Conservation (phyloP, 2,888 invertebrate genomes). For the Limnephilus auricula region DNA sequence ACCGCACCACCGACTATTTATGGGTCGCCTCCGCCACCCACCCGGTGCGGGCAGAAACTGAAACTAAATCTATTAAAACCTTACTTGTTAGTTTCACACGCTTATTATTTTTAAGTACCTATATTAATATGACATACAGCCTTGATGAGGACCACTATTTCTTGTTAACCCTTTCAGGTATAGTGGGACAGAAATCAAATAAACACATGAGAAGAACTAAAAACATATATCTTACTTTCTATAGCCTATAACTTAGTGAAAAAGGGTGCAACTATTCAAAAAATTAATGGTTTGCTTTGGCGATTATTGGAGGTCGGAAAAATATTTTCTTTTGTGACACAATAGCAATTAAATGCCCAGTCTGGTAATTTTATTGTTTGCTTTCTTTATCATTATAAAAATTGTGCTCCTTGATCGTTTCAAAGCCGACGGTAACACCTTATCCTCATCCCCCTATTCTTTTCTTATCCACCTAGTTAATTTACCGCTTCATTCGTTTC, state of each 20-base stretch:
- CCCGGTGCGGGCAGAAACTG: background rate
- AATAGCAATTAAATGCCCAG: background rate
- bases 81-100: background rate
- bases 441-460: background rate
- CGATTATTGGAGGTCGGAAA: background rate
- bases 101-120: background rate
- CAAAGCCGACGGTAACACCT: background rate
- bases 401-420: background rate
- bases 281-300: background rate
- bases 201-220: background rate
- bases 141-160: background rate
- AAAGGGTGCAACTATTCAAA: background rate
- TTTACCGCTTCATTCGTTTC: background rate
- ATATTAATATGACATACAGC: constrained; percentile 2
- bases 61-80: background rate
- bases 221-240: background rate
- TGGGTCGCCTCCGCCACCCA: background rate
- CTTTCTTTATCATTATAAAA: background rate
- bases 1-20: background rate
- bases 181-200: background rate
- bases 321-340: background rate
- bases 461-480: background rate
- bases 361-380: background rate
- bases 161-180: background rate
- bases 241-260: background rate